Evolutionary conservation across 2,888 invertebrate species (phyloP).

Genomic region (Ligdia adustata): DNA sequence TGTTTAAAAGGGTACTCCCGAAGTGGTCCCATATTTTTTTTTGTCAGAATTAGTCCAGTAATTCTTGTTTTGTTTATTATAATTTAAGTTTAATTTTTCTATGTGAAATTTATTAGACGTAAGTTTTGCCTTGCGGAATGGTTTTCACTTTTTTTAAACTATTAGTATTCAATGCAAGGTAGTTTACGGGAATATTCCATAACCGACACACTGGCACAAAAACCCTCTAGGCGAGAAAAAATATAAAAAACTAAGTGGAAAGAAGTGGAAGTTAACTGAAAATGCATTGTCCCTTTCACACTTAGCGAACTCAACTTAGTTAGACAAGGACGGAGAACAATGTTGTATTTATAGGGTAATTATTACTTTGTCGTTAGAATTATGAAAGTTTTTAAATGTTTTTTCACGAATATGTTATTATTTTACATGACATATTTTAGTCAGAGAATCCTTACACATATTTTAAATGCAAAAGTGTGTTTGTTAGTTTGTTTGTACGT

Average conservation of each 20-base stretch:
- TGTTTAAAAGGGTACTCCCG: too few relatives aligned
- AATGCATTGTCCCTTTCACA: conserved; percentile 40
- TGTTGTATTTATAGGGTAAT: background rate
- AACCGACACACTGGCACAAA: conserved; percentile 47
- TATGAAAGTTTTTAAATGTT: background rate
- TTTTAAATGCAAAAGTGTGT: too few relatives aligned
- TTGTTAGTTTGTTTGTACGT: too few relatives aligned
- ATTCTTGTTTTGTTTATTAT: too few relatives aligned
- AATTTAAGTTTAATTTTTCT: too few relatives aligned
- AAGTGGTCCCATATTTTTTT: too few relatives aligned
- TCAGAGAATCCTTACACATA: background rate
- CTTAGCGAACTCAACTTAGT: conserved; percentile 15
- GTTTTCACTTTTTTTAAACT: too few relatives aligned
- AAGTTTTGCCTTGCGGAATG: too few relatives aligned
- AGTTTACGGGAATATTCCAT: conserved; percentile 28
- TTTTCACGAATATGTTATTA: background rate
- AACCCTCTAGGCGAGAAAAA: conserved; percentile 53
- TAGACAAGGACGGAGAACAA: background rate
- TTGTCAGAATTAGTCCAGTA: too few relatives aligned
- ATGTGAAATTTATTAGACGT: too few relatives aligned
- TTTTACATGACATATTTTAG: background rate
- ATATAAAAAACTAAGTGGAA: conserved; percentile 56
- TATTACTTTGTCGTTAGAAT: background rate
- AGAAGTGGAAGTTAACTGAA: conserved; percentile 47
- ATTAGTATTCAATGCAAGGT: conserved; percentile 23